phyloP scores from a whole-genome alignment of 2,797 vertebrate species.

The Liasis olivaceus region DNA sequence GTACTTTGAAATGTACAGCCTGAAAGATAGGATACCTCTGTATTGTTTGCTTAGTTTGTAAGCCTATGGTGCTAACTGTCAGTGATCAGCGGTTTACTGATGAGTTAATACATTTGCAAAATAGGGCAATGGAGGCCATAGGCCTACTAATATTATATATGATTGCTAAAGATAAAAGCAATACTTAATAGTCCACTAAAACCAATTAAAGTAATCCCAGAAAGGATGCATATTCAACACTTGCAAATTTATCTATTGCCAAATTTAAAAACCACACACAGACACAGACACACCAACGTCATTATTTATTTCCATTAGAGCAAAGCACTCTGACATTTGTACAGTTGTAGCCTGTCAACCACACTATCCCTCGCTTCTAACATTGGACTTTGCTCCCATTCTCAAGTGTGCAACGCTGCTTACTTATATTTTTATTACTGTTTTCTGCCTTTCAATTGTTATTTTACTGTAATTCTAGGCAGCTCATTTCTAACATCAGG shows the following conservation, averaged over 20 bases:
- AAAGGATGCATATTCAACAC: neutral
- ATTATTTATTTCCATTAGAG: slow-evolving; percentile 13
- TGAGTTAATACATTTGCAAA: neutral
- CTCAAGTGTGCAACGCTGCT: slow-evolving; percentile 55
- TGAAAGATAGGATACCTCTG: neutral
- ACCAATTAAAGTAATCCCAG: neutral
- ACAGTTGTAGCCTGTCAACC: neutral
- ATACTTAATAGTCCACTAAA: neutral
- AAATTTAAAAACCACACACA: slow-evolving; percentile 23
- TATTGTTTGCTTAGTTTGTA: neutral
- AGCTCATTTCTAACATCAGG: slow-evolving; percentile 66
- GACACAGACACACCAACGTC: slow-evolving; percentile 11
- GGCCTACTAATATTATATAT: neutral
- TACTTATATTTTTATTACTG: slow-evolving; percentile 66
- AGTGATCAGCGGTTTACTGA: neutral
- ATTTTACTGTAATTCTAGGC: slow-evolving; percentile 71
- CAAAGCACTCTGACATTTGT: slow-evolving; percentile 12
- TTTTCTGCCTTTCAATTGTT: slow-evolving; percentile 55
- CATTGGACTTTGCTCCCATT: slow-evolving; percentile 43
- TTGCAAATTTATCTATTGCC: slow-evolving; percentile 4
- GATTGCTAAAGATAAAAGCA: neutral
- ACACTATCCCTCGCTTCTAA: slow-evolving; percentile 35
- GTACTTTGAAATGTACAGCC: neutral
- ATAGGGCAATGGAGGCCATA: neutral
- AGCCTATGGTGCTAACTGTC: neutral